Conservation (phyloP, 2,113 vertebrate genomes). For the Eulemur macaco region DNA sequence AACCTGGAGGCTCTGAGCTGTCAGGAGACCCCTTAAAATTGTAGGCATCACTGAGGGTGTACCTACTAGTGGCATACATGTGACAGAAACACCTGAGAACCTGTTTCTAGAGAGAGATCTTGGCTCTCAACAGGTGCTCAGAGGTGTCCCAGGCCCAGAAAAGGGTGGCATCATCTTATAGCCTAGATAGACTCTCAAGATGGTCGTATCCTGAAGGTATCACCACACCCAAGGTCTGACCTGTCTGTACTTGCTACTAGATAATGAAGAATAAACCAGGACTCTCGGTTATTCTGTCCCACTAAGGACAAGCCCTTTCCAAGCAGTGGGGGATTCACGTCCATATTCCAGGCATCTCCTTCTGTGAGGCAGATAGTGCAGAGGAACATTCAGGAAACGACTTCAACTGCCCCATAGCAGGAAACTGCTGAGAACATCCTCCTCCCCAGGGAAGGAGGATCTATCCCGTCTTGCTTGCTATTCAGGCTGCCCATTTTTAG, state of each 20-base stretch:
- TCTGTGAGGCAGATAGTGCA: neutral
- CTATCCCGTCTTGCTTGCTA: neutral
- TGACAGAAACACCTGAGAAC: neutral
- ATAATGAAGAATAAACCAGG: neutral
- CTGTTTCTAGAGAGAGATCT: neutral
- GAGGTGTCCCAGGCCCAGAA: neutral
- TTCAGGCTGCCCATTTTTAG: neutral
- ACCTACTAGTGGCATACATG: neutral
- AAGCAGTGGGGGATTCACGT: neutral
- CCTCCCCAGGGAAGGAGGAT: neutral
- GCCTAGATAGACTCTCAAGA: neutral
- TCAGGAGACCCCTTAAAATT: conserved; percentile 20
- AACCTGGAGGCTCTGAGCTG: neutral
- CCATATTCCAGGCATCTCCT: neutral
- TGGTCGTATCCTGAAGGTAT: neutral
- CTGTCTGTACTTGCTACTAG: neutral
- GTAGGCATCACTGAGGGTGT: neutral
- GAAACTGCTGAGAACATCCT: neutral
- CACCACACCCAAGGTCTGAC: neutral
- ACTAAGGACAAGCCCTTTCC: neutral
- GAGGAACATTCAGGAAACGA: neutral
- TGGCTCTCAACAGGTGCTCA: neutral
- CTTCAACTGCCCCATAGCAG: neutral
- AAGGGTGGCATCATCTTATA: neutral
- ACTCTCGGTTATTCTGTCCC: neutral